Conservation (phyloP, 2,113 vertebrate species). For the Syrrhaptes paradoxus region DNA sequence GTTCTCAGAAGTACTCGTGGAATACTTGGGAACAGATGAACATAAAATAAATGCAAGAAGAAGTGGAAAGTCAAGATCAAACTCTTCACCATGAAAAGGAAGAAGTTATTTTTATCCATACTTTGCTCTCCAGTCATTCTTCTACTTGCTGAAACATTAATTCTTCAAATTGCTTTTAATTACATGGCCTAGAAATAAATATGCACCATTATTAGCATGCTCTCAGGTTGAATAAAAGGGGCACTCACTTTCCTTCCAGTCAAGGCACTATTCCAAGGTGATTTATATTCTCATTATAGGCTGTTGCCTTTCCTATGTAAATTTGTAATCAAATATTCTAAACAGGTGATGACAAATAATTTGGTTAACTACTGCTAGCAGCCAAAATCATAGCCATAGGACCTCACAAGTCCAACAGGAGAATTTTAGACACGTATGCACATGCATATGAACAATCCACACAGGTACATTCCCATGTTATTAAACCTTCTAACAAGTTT, state of each 20-base stretch:
- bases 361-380: conserved; percentile 35
- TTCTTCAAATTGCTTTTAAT: conserved; percentile 52
- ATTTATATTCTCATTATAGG: conserved; percentile 72
- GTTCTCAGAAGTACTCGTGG: background rate
- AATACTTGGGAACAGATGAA: background rate
- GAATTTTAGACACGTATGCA: background rate
- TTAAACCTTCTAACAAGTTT: conserved; percentile 8
- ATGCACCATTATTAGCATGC: conserved; percentile 40
- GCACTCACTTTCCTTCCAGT: conserved; percentile 49
- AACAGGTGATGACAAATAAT: conserved; percentile 72
- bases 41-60: background rate
- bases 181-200: conserved; percentile 50
- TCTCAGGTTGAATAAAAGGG: conserved; percentile 42
- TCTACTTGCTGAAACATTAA: conserved; percentile 24
- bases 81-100: conserved; percentile 2
- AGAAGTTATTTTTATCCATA: background rate
- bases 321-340: conserved; percentile 80
- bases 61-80: conserved; percentile 19
- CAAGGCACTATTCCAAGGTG: conserved; percentile 67
- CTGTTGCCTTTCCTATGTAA: conserved; percentile 74
- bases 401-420: conserved; percentile 29
- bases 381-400: conserved; percentile 40
- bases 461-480: conserved; percentile 4
- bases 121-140: background rate
- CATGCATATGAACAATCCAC: background rate